phyloP scores from a whole-genome alignment of 53 echinoderm and acorn worm genomes.

The Paracentrotus lividus region DNA sequence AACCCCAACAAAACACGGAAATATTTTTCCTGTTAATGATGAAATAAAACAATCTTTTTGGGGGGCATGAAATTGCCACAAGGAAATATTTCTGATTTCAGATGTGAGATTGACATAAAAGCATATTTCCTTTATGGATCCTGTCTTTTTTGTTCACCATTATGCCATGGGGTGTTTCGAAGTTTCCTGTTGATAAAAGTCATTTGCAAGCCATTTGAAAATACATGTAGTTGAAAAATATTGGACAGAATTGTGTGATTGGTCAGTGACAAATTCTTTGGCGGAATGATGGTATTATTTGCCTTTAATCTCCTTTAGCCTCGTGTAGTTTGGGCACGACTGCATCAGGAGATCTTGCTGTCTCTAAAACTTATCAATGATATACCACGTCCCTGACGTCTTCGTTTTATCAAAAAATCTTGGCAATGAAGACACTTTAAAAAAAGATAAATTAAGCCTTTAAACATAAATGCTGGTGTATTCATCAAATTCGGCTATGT shows the following conservation, averaged over 20 bases:
- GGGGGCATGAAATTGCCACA: too few species aligned
- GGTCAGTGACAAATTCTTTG: constrained; percentile 31
- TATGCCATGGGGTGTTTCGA: too few species aligned
- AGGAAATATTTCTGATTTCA: too few species aligned
- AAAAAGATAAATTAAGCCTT: constrained; percentile 10
- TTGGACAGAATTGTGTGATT: constrained; percentile 28
- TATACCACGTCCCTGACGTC: constrained; percentile 31
- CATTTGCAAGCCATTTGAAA: constrained; percentile 21
- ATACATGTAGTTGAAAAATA: constrained; percentile 35
- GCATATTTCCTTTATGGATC: not conserved
- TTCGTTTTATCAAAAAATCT: constrained; percentile 32
- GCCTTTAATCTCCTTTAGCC: not conserved
- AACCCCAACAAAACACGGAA: too few species aligned
- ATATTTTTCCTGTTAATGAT: too few species aligned
- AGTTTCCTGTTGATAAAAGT: constrained; percentile 34
- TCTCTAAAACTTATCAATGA: constrained; percentile 35
- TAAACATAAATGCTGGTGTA: constrained; percentile 26
- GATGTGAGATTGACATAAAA: too few species aligned
- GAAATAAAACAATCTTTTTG: too few species aligned
- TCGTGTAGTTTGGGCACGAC: constrained; percentile 32
- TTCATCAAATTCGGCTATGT: constrained; percentile 39
- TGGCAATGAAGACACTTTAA: constrained; percentile 11
- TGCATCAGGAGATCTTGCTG: constrained; percentile 1
- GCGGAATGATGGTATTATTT: constrained; percentile 12
- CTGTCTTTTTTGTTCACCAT: constrained; percentile 1